Conservation (phyloP, 2,113 vertebrate genomes). For the Drymodes brunneopygia region DNA sequence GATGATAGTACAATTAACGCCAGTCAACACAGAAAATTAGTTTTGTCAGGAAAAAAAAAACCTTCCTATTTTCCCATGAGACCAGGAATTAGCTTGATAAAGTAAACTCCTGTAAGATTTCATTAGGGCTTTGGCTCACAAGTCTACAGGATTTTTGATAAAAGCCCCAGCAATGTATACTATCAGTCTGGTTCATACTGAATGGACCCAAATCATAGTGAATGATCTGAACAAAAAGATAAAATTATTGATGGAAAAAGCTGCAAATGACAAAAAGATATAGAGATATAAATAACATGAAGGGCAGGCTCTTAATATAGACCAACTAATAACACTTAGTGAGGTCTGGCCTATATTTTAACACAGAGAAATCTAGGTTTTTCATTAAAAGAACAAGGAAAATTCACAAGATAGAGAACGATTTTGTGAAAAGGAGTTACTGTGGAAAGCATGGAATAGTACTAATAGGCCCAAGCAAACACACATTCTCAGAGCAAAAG, state of each 20-base stretch:
- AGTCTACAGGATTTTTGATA: background rate
- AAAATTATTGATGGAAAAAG: background rate
- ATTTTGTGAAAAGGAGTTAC: background rate
- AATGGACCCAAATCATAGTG: background rate
- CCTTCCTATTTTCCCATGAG: background rate
- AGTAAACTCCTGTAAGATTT: background rate
- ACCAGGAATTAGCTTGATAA: background rate
- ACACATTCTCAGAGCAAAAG: background rate
- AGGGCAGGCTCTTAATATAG: background rate
- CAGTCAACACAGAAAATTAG: constrained; percentile 1
- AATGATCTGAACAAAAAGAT: background rate
- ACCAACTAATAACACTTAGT: background rate
- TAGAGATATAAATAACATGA: background rate
- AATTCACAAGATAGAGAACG: background rate
- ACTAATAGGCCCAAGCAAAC: background rate
- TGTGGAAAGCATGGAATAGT: background rate
- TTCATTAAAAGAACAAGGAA: background rate
- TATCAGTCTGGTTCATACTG: background rate
- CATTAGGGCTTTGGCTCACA: background rate
- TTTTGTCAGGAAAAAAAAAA: constrained; percentile 1
- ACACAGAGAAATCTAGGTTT: background rate
- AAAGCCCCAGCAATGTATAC: background rate
- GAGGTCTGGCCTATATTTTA: background rate
- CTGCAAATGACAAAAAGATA: background rate
- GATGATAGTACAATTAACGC: constrained; percentile 44